Evolutionary conservation across 2,797 vertebrate genomes (phyloP).

Genomic region (Liasis olivaceus): DNA sequence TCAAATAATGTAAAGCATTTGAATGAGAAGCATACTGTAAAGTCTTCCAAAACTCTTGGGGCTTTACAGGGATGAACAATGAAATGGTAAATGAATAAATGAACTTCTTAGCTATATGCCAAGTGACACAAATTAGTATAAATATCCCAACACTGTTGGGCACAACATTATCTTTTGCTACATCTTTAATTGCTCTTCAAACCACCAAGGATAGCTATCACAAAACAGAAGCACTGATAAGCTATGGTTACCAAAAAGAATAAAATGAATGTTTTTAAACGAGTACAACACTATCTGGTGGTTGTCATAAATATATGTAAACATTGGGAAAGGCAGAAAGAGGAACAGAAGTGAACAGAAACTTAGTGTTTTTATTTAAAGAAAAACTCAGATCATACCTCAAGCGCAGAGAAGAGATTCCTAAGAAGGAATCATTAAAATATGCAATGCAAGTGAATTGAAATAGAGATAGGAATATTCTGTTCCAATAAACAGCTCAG

Average conservation of each 20-base stretch:
- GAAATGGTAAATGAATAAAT: constrained; percentile 7
- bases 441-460: not conserved
- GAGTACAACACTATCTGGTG: not conserved
- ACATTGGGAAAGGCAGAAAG: not conserved
- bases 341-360: not conserved
- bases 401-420: not conserved
- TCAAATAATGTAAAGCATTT: not conserved
- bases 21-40: not conserved
- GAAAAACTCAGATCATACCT: not conserved
- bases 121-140: not conserved
- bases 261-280: not conserved
- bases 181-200: not conserved
- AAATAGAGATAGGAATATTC: not conserved
- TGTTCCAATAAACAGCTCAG: not conserved
- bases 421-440: not conserved
- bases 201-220: not conserved
- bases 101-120: not conserved
- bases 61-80: not conserved
- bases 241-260: not conserved
- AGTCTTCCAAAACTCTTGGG: not conserved
- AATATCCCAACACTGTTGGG: not conserved
- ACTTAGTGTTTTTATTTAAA: not conserved
- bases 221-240: not conserved
- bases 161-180: not conserved
- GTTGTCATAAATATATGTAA: not conserved